Base-by-base conservation (phyloP, 92 coral and sea anemone species). In the Plumapathes pennacea region DNA sequence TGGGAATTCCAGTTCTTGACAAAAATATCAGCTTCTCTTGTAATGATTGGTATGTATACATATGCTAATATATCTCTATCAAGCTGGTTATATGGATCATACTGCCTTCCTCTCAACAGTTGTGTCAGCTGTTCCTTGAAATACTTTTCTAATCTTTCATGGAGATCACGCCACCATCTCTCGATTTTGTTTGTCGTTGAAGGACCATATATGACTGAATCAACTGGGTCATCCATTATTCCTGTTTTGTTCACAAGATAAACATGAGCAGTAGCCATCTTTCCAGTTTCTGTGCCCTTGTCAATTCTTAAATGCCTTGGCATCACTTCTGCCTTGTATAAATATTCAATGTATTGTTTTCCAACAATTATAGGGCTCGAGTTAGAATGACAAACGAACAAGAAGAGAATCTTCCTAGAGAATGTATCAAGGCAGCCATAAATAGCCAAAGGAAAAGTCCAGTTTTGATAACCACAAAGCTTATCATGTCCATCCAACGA, bases 381-480 rank as follows among this genome's bases (percentile, higher is more conserved):
- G 25, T 80, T 80, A 23, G 81, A 72, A 43, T 65, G 24, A 72
- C 71, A 82, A n/a, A 82, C 82, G 44, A 74, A 82, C 62, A 74
- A 62, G 25, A 50, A 82, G 32, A 74, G 57, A 32, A 75, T 56
- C 53, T 82, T 82, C 50, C 74, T 38, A 8, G 81, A 75, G 48
- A 82, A 75, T 12, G 82, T 78, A 59, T 84, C 78, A 34, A 72
- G 33, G 57, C 78, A 67, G 51, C 79, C 79, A 30, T 84, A 78
- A 24, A 84, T 38, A 38, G 82, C 72, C 23, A 84, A 43, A 2
- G 78, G 85, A 65, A 78, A 84, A 17, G 82, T 84, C 62, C 70
- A 78, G 51, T 84, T 85, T 70, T 85, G 91, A 57, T 78, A 85
- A 24, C 82, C 82, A 59, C 78, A 74, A 12, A 81, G 65, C 68